Conservation (phyloP, 2,888 invertebrate species). For the Apotomis turbidana region DNA sequence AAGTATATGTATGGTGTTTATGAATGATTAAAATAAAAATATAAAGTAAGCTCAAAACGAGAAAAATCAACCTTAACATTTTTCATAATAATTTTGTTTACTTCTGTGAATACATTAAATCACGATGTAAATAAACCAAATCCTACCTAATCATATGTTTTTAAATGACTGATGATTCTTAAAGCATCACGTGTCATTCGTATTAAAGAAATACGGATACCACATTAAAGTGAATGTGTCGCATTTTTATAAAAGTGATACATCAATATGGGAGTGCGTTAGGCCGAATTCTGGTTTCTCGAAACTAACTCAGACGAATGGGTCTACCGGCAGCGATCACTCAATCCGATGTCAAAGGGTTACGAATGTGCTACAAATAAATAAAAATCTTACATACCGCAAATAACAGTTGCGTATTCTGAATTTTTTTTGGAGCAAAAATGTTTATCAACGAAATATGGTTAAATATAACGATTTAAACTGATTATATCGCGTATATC, state of each 20-base stretch:
- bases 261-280: conserved; percentile 25
- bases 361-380: conserved; percentile 17
- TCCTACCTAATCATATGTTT: background rate
- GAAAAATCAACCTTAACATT: no score
- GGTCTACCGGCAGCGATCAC: conserved; percentile 60
- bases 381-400: conserved; percentile 2
- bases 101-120: no score
- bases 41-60: no score
- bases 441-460: no score
- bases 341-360: conserved; percentile 57
- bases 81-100: no score
- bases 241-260: conserved; percentile 20
- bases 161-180: background rate
- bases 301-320: conserved; percentile 51
- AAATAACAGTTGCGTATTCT: no score
- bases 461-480: no score
- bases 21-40: no score
- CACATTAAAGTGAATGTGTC: background rate
- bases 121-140: background rate
- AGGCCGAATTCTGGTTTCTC: conserved; percentile 12
- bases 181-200: background rate
- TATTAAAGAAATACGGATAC: background rate
- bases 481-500: no score
- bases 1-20: no score
- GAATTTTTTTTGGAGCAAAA: no score